Conservation (phyloP, 2,888 invertebrate species). For the Xestoiulus laeticollis region DNA sequence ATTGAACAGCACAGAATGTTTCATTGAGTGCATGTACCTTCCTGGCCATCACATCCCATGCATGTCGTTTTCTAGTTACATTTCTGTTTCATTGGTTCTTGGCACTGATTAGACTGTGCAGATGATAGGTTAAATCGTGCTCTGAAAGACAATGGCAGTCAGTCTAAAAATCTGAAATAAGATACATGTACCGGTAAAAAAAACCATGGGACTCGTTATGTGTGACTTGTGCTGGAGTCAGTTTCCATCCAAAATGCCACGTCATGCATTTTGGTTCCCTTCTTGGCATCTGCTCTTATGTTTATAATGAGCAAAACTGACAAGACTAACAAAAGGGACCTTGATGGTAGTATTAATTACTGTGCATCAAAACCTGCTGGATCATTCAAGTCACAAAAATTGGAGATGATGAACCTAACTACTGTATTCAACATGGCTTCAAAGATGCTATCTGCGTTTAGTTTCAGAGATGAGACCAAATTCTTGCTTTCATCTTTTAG, state of each 20-base stretch:
- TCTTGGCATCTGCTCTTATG: not conserved
- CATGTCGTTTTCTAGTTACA: too few species aligned
- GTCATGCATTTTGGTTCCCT: not conserved
- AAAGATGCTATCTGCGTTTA: too few species aligned
- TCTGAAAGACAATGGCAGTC: not conserved
- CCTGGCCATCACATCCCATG: too few species aligned
- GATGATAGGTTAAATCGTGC: not conserved
- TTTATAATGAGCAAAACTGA: not conserved
- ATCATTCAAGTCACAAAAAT: not conserved
- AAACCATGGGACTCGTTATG: not conserved
- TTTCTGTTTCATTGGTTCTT: too few species aligned
- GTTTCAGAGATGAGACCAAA: too few species aligned
- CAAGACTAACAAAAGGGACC: not conserved
- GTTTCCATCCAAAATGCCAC: constrained; percentile 21
- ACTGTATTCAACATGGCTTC: not conserved
- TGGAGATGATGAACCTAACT: not conserved
- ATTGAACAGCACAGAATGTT: too few species aligned
- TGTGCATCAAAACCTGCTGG: not conserved
- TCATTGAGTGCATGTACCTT: too few species aligned
- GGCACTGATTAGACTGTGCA: not conserved
- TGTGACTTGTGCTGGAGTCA: not conserved
- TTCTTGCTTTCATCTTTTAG: too few species aligned
- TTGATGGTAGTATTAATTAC: constrained; percentile 35
- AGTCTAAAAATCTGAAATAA: not conserved
- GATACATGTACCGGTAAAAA: not conserved